Percentiles rank a stretch among this genome's conserved stretches.
Evolutionary conservation across 1,140 invertebrate species (phyloP).

Genomic region (Periplaneta americana): DNA sequence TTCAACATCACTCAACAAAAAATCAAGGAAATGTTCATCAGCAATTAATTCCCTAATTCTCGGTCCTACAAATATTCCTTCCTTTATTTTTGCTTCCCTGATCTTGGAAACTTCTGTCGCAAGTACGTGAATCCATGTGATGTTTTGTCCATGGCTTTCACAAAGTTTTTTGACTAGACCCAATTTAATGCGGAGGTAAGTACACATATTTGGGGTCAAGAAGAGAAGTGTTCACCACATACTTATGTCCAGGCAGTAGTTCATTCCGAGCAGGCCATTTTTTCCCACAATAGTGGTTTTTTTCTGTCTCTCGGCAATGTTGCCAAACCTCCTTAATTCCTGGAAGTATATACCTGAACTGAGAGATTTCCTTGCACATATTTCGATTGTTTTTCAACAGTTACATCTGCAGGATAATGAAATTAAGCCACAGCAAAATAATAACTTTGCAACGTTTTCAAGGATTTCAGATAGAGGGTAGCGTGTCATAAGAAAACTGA

Average conservation of each 20-base stretch:
- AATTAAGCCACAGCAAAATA: background rate
- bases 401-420: too few species aligned
- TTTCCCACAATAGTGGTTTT: slow-evolving; percentile 5
- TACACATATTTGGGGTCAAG: background rate
- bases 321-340: background rate
- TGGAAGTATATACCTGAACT: background rate
- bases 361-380: background rate
- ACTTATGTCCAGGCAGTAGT: background rate
- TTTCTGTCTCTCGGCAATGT: slow-evolving; percentile 5
- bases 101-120: too few species aligned
- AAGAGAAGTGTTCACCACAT: background rate
- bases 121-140: too few species aligned
- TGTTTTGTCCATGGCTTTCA: too few species aligned
- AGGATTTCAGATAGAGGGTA: background rate
- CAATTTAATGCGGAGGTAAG: background rate
- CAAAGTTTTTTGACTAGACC: background rate
- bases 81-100: too few species aligned
- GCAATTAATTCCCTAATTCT: too few species aligned
- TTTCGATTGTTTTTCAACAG: background rate
- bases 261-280: background rate
- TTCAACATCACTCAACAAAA: background rate
- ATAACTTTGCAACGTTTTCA: background rate
- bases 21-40: background rate
- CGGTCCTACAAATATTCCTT: too few species aligned
- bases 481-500: too few species aligned